A percentile compares a stretch with the other conserved stretches of the same genome.
These are phyloP conservation scores for Limnephilus auricula DNA, from an alignment of 2,888 invertebrate genomes.

Conservation along the genomic window DNA sequence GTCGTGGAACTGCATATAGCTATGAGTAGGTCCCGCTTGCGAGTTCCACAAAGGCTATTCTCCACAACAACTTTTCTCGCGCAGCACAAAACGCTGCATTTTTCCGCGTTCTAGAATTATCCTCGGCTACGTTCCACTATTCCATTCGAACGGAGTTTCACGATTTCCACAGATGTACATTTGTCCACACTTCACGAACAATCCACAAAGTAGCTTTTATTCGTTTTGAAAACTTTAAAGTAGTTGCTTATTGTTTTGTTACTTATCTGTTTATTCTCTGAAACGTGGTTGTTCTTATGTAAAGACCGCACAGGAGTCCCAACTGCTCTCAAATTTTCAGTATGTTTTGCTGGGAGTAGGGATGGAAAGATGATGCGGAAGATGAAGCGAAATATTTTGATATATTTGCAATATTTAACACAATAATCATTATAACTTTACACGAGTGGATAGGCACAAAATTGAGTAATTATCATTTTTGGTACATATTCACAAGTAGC, in stretches of 20 bases:
- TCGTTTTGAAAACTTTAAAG: neutral
- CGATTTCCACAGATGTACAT: constrained; percentile 16
- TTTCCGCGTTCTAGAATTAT: constrained; percentile 47
- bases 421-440: no score
- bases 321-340: no score
- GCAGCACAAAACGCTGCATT: constrained; percentile 44
- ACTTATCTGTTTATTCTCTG: neutral
- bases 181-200: neutral
- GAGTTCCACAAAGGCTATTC: constrained; percentile 43
- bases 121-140: constrained; percentile 22
- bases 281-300: neutral
- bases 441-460: no score
- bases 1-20: neutral
- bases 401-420: no score
- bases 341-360: no score
- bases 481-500: no score
- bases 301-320: no score
- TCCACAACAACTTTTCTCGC: constrained; percentile 39
- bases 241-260: neutral
- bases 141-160: constrained; percentile 24
- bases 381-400: no score
- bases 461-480: no score
- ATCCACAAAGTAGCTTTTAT: neutral
- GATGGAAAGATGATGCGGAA: no score
- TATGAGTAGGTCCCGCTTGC: neutral